Conservation (phyloP, 2,113 vertebrate species). For the Calidris pygmaea region DNA sequence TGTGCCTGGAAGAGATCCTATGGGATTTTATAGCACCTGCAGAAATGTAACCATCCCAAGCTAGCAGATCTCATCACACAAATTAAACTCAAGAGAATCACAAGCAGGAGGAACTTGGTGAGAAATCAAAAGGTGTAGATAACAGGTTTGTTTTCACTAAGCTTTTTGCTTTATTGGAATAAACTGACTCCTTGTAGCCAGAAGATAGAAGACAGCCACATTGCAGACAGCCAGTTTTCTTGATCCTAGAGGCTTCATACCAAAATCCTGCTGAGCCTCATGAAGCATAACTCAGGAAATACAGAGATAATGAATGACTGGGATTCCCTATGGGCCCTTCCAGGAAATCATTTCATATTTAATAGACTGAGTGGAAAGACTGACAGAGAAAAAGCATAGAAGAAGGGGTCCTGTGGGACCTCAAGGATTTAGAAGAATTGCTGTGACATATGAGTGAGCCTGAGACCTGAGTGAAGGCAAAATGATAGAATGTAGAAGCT, state of each 20-base stretch:
- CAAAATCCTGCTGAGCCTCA: not conserved
- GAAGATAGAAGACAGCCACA: not conserved
- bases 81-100: not conserved
- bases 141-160: not conserved
- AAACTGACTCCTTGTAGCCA: not conserved
- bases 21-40: not conserved
- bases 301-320: not conserved
- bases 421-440: not conserved
- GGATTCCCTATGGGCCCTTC: not conserved
- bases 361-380: not conserved
- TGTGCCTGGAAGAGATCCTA: not conserved
- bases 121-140: not conserved
- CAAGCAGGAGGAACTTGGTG: not conserved
- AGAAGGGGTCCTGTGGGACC: not conserved
- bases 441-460: not conserved
- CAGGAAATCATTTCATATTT: not conserved
- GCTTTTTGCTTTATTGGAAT: not conserved
- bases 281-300: not conserved
- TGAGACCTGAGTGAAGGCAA: not conserved
- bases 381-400: not conserved
- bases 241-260: not conserved
- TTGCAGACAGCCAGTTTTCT: not conserved
- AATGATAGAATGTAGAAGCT: not conserved
- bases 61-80: not conserved
- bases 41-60: not conserved